A percentile compares a stretch with the other conserved stretches of the same genome.
These are phyloP conservation scores for Gambelia wislizenii DNA, from an alignment of 2,797 vertebrate species.

Conservation along the genomic window DNA sequence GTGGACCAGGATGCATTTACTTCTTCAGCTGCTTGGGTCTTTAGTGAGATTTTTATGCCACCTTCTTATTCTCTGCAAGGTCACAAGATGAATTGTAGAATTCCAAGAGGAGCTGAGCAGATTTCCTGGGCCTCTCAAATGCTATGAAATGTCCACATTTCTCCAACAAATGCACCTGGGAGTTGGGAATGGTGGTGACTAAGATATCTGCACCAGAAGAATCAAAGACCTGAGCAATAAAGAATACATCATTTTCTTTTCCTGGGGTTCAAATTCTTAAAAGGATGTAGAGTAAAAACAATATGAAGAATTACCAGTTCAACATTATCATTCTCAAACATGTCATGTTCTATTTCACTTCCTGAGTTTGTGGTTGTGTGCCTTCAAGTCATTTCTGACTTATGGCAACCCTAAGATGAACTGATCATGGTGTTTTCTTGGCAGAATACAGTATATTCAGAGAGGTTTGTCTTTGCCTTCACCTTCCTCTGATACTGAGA, in stretches of 20 bases:
- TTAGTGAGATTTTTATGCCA: neutral
- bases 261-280: neutral
- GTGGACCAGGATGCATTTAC: neutral
- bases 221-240: constrained; percentile 25
- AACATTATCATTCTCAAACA: neutral
- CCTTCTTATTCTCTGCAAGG: neutral
- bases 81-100: neutral
- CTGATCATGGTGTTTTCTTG: too few relatives aligned
- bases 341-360: neutral
- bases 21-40: neutral
- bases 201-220: neutral
- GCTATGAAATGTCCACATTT: constrained; percentile 32
- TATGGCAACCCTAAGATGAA: too few relatives aligned
- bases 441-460: too few relatives aligned
- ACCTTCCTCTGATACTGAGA: too few relatives aligned
- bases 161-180: constrained; percentile 21
- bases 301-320: neutral
- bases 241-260: neutral
- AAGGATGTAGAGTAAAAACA: neutral
- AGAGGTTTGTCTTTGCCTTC: too few relatives aligned
- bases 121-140: neutral
- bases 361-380: too few relatives aligned
- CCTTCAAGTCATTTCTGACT: too few relatives aligned
- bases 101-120: constrained; percentile 19
- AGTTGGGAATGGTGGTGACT: constrained; percentile 7